phyloP scores from a whole-genome alignment of 2,113 vertebrate genomes.

The Notarius lentiginosus region DNA sequence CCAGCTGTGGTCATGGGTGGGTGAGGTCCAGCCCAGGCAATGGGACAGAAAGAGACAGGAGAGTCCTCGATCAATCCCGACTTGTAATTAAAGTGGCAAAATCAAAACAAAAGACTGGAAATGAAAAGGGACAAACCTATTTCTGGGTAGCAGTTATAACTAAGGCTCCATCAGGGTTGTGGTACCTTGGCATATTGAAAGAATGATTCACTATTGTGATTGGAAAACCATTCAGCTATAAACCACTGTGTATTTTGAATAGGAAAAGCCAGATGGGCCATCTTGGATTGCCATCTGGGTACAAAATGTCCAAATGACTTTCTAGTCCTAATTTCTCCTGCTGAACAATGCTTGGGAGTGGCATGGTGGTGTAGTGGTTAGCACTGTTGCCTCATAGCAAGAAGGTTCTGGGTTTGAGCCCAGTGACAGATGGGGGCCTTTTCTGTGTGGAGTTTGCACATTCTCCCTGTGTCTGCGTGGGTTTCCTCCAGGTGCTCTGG shows the following conservation, averaged over 20 bases:
- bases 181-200: constrained; percentile 55
- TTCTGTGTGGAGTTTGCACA: no score
- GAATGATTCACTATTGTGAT: constrained; percentile 65
- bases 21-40: constrained; percentile 29
- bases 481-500: no score
- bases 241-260: constrained; percentile 18
- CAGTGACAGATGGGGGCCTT: no score
- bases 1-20: constrained; percentile 19
- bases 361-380: no score
- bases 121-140: constrained; percentile 65
- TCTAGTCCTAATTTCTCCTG: background rate
- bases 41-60: constrained; percentile 45
- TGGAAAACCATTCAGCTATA: constrained; percentile 62
- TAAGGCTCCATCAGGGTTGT: constrained; percentile 52
- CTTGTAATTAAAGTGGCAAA: constrained; percentile 64
- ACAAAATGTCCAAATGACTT: constrained; percentile 24
- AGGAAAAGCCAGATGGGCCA: constrained; percentile 50
- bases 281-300: constrained; percentile 37
- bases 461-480: no score
- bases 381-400: no score
- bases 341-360: no score
- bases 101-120: constrained; percentile 61
- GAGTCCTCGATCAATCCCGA: constrained; percentile 58
- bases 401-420: no score
- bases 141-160: constrained; percentile 65